A percentile compares a stretch with the other conserved stretches of the same genome.
These are phyloP conservation scores for Discoglossus pictus DNA, from an alignment of 2,797 vertebrate species.

Conservation along the genomic window DNA sequence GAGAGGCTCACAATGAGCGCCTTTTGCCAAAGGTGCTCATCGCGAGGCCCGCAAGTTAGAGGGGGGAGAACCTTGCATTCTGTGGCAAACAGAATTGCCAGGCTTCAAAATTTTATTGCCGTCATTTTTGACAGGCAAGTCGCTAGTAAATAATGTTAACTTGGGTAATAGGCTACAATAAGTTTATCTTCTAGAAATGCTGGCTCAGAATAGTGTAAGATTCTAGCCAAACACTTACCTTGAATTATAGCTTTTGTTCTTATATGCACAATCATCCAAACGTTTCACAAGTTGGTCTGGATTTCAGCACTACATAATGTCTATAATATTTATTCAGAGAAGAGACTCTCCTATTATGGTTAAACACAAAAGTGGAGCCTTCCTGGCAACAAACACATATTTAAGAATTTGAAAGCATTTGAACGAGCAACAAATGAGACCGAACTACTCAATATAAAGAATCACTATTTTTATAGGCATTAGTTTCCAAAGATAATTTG, in stretches of 20 bases:
- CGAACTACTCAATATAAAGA: constrained; percentile 23
- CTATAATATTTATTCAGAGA: constrained; percentile 24
- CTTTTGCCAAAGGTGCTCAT: too few species aligned
- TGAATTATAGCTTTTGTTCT: constrained; percentile 21
- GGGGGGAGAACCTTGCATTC: too few species aligned
- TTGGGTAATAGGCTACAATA: constrained; percentile 5
- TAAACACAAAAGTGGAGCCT: constrained; percentile 14
- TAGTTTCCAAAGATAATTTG: constrained; percentile 26
- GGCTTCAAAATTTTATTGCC: too few species aligned
- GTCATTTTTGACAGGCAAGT: too few species aligned
- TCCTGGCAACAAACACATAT: constrained; percentile 33
- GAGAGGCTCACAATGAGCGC: too few species aligned
- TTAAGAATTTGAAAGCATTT: constrained; percentile 32
- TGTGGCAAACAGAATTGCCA: too few species aligned
- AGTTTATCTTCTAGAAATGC: constrained; percentile 9
- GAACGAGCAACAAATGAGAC: constrained; percentile 21
- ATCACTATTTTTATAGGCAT: constrained; percentile 28
- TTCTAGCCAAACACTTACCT: constrained; percentile 25
- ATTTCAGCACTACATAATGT: neutral
- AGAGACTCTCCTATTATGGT: constrained; percentile 25
- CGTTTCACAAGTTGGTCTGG: too few species aligned
- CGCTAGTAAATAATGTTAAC: too few species aligned
- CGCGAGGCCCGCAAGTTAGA: too few species aligned
- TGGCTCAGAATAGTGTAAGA: neutral
- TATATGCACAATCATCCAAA: constrained; percentile 16